Conservation (phyloP, 2,888 invertebrate species). For the Unio delphinus region DNA sequence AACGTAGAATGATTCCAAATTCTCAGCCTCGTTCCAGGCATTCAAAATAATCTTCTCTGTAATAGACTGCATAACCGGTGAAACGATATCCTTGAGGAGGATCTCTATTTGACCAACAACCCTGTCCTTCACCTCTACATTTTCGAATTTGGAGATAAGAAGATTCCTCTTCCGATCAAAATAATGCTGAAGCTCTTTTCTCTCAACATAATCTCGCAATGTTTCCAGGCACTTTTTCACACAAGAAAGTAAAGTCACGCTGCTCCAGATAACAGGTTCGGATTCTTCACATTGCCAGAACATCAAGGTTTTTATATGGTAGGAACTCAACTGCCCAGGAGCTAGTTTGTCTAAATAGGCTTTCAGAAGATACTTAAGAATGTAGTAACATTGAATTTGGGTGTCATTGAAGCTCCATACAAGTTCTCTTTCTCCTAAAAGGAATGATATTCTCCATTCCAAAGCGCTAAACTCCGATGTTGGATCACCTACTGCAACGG, state of each 20-base stretch:
- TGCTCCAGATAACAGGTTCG: background rate
- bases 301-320: constrained; percentile 9
- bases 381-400: constrained; percentile 12
- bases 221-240: constrained; percentile 3
- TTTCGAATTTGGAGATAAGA: constrained; percentile 9
- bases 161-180: constrained; percentile 10
- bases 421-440: constrained; percentile 14
- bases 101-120: constrained; percentile 1
- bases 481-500: constrained; percentile 13
- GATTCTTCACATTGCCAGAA: constrained; percentile 11
- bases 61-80: too few relatives aligned
- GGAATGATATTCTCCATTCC: constrained; percentile 15
- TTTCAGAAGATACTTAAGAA: constrained; percentile 7
- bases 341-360: background rate
- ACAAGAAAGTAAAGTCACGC: constrained; percentile 4
- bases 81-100: background rate
- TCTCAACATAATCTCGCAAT: constrained; percentile 1
- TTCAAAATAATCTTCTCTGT: too few relatives aligned
- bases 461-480: background rate
- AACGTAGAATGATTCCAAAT: background rate
- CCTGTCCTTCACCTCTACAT: background rate
- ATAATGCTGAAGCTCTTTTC: constrained; percentile 6
- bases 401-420: constrained; percentile 17
- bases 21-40: background rate
- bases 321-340: constrained; percentile 9